Conservation (phyloP, 2,113 vertebrate species). For the Ammodytes marinus region DNA sequence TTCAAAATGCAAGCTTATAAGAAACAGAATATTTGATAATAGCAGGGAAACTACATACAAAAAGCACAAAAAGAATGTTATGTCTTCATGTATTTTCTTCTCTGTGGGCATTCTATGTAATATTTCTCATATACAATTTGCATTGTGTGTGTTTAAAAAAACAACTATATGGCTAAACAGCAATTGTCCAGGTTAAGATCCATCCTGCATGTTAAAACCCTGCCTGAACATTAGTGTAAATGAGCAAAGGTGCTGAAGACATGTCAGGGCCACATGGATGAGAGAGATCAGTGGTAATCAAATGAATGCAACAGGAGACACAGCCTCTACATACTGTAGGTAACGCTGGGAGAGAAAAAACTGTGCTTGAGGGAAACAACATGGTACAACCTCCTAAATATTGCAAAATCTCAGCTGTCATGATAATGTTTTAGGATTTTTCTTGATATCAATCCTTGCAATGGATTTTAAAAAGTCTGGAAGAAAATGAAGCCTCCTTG, state of each 20-base stretch:
- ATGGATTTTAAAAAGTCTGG: conserved; percentile 10
- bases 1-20: conserved; percentile 48
- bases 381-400: conserved; percentile 21
- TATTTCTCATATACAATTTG: not conserved
- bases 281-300: conserved; percentile 27
- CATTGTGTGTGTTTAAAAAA: not conserved
- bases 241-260: not conserved
- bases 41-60: not conserved
- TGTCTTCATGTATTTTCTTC: not conserved
- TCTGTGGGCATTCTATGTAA: not conserved
- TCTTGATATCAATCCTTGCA: conserved; percentile 6
- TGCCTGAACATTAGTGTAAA: not conserved
- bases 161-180: too few species aligned
- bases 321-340: conserved; percentile 1
- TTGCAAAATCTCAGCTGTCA: conserved; percentile 35
- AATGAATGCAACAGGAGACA: conserved; percentile 21
- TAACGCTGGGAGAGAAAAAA: not conserved
- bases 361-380: conserved; percentile 9
- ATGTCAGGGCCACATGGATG: not conserved
- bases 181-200: too few species aligned
- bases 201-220: too few species aligned
- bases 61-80: not conserved
- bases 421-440: conserved; percentile 18
- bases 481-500: conserved; percentile 16
- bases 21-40: conserved; percentile 9